Base-by-base conservation (phyloP, 1,140 invertebrate genomes). In the Drosophila willistoni region DNA sequence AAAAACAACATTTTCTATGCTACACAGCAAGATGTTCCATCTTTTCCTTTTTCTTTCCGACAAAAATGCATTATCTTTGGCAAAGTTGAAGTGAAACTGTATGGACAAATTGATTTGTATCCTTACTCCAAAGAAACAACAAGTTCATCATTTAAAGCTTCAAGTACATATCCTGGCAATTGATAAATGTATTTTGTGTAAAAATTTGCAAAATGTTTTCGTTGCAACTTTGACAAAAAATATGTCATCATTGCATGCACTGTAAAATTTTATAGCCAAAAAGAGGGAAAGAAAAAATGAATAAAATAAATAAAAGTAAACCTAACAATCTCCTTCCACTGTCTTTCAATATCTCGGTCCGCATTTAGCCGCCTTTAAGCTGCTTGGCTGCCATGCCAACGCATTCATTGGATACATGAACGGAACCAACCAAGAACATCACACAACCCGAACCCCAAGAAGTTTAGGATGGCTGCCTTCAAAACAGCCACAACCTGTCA, bases 401-500 rank as follows among this genome's bases (percentile, higher is more conserved):
- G 17, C 17, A 34, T 33, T 39, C 51, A 57, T 13, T n/a, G 13
- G 22, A 29, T 56, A 22, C 42, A 64, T 44, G 3, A 51, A 51
- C 9, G 44, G 17, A 29, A 29, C 29, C 29, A 29, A 9, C 6
- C 14, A 17, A 47, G 44, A 47, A 47, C 44, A 7, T 9, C 44
- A 51, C 44, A 51, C 9, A 51, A 51, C 13, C 61, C 68, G 34
- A 41, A 19, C 4, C 7, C n/a, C 4, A 12, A 12, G n/a, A 59
- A 12, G 44, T 22, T 19, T 33, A 36, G 34, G 34, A 17, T 12
- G 34, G 1, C 56, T 39, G 29, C 59, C 76, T 71, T 63, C 59
- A 75, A 82, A 78, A 67, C 75, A 77, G 62, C 81, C 73, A 65
- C 81, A 85, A 81, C 64, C 82, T 85, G 82, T 86, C 82, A 85